Evolutionary conservation across 1,140 invertebrate genomes (phyloP).

Genomic region (Zaprionus ornatus): DNA sequence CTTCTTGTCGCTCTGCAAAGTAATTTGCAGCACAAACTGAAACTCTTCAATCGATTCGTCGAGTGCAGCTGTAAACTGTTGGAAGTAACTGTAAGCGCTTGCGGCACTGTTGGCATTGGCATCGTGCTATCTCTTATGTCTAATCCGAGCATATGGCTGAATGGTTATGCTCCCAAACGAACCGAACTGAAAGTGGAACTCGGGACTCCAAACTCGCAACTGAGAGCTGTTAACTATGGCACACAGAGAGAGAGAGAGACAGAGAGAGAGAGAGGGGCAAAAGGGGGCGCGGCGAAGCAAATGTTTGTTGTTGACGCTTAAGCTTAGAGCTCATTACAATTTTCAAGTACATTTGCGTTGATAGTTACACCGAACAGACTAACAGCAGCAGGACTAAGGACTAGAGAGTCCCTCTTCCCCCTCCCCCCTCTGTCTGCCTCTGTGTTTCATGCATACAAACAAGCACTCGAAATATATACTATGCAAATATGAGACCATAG

Average conservation of each 20-base stretch:
- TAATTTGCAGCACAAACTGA: constrained; percentile 28
- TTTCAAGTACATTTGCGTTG: constrained; percentile 82
- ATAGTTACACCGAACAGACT: constrained; percentile 71
- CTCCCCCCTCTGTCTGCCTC: not conserved
- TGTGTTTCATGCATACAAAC: constrained; percentile 73
- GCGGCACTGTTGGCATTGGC: not conserved
- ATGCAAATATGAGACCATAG: constrained; percentile 69
- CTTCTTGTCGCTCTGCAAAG: not conserved
- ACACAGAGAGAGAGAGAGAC: not conserved
- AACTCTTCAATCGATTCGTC: constrained; percentile 42
- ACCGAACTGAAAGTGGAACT: constrained; percentile 43
- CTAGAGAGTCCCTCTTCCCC: not conserved
- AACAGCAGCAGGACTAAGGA: constrained; percentile 27
- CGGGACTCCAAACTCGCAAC: constrained; percentile 5
- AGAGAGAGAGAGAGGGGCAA: not conserved
- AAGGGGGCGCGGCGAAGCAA: constrained; percentile 18
- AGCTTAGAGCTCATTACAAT: constrained; percentile 81
- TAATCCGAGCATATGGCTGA: constrained; percentile 76
- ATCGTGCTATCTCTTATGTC: constrained; percentile 31
- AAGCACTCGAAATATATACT: constrained; percentile 80
- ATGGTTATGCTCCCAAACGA: constrained; percentile 49
- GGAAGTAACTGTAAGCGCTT: constrained; percentile 55
- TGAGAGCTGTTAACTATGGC: not conserved
- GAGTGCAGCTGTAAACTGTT: constrained; percentile 50
- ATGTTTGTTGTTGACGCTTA: constrained; percentile 80